These are phyloP conservation scores for Drosophila neotestacea DNA, from an alignment of 2,888 invertebrate genomes.

Conservation along the genomic window DNA sequence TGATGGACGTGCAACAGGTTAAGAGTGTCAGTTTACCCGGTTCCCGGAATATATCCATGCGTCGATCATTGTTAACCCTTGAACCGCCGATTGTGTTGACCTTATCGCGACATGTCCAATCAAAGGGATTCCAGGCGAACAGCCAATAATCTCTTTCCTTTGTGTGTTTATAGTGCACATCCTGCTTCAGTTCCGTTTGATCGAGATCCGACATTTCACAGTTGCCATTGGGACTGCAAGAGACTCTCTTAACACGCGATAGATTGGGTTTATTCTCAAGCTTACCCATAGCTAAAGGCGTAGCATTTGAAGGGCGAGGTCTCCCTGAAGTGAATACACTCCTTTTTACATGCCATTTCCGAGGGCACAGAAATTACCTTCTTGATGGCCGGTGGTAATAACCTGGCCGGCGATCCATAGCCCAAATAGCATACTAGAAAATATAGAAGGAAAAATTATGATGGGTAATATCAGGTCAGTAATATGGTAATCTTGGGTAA, in stretches of 20 bases:
- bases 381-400: constrained; percentile 88
- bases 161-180: constrained; percentile 89
- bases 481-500: not conserved
- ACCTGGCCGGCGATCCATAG: constrained; percentile 90
- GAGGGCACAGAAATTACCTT: constrained; percentile 88
- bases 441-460: rapidly evolving
- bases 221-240: constrained; percentile 86
- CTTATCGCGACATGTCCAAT: constrained; percentile 88
- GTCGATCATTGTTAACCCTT: constrained; percentile 85
- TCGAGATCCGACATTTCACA: constrained; percentile 92
- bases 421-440: constrained; percentile 90
- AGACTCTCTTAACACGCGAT: no score
- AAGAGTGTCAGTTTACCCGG: constrained; percentile 85
- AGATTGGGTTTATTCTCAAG: rapidly evolving
- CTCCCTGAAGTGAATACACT: constrained; percentile 87
- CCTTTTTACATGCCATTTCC: constrained; percentile 89
- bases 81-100: constrained; percentile 85
- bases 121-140: constrained; percentile 92
- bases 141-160: constrained; percentile 89
- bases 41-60: constrained; percentile 86
- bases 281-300: constrained; percentile 90
- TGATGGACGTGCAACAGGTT: constrained; percentile 84
- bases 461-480: not conserved
- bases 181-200: constrained; percentile 90
- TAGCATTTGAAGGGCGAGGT: constrained; percentile 89